phyloP scores from a whole-genome alignment of 1,140 invertebrate genomes.

The Eriocheir sinensis region DNA sequence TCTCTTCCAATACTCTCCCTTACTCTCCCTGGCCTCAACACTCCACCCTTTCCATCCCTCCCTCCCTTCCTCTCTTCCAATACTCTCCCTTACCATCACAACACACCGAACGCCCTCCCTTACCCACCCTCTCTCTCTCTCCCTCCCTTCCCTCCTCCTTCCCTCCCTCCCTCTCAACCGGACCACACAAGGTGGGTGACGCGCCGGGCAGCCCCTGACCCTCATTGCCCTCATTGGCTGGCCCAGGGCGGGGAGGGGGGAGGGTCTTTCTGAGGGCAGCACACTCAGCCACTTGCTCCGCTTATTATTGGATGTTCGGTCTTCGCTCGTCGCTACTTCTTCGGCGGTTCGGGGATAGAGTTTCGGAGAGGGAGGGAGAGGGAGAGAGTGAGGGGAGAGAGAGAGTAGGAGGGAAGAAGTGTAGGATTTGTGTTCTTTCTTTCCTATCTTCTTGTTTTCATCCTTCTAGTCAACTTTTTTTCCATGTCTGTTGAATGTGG shows the following conservation, averaged over 20 bases:
- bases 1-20: no score
- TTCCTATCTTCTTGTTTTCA: no score
- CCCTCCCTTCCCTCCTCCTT: background rate
- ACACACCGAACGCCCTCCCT: background rate
- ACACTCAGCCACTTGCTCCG: background rate
- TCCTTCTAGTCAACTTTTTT: no score
- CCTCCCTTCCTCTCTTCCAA: background rate
- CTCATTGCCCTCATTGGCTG: slow-evolving; percentile 47
- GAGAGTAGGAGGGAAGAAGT: no score
- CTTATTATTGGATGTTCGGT: slow-evolving; percentile 30
- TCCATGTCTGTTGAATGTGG: no score
- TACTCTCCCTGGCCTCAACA: no score
- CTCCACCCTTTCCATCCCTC: no score
- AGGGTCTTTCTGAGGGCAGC: background rate
- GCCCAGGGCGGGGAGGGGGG: background rate
- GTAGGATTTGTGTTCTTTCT: background rate
- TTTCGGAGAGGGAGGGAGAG: background rate
- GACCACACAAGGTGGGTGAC: slow-evolving; percentile 62
- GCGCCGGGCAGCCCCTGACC: slow-evolving; percentile 30
- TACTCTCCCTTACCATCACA: background rate
- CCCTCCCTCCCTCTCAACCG: background rate
- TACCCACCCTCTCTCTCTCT: background rate
- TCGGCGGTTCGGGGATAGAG: background rate
- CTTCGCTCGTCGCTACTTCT: background rate
- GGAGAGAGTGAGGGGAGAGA: background rate